These are phyloP conservation scores for Drosophila orosa DNA, from an alignment of 1,140 invertebrate species.

Conservation along the genomic window DNA sequence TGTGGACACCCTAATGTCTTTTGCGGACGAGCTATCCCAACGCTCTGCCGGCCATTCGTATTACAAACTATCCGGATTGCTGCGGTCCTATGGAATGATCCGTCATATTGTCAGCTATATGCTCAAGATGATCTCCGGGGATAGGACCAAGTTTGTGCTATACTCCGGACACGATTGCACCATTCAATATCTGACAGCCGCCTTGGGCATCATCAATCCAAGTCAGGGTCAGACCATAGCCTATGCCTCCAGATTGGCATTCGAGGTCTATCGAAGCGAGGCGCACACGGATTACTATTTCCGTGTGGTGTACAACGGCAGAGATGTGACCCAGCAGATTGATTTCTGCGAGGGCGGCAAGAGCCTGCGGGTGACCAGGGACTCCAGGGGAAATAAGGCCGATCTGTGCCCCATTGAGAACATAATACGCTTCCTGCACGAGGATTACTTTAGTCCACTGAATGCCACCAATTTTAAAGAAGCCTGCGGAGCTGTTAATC, in stretches of 20 bases:
- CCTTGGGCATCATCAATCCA: constrained; percentile 88
- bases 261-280: constrained; percentile 90
- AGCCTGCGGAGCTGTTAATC: constrained; percentile 86
- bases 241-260: constrained; percentile 93
- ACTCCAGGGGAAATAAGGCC: constrained; percentile 85
- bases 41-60: constrained; percentile 88
- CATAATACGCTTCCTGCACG: constrained; percentile 92
- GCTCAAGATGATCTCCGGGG: constrained; percentile 90
- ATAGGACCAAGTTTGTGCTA: constrained; percentile 91
- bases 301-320: constrained; percentile 93
- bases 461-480: constrained; percentile 94
- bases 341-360: constrained; percentile 90
- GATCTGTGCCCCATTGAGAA: constrained; percentile 93
- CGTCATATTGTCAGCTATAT: constrained; percentile 91
- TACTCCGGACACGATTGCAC: constrained; percentile 97
- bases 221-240: constrained; percentile 85
- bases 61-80: constrained; percentile 88
- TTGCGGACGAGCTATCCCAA: constrained; percentile 90
- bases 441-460: constrained; percentile 92
- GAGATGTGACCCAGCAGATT: constrained; percentile 92
- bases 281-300: constrained; percentile 88
- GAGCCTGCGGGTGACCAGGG: constrained; percentile 84
- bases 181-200: constrained; percentile 91
- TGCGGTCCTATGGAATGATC: constrained; percentile 91
- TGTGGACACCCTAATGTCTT: constrained; percentile 90